Conservation (phyloP, 2,113 vertebrate species). For the Machaerirhynchus nigripectus region DNA sequence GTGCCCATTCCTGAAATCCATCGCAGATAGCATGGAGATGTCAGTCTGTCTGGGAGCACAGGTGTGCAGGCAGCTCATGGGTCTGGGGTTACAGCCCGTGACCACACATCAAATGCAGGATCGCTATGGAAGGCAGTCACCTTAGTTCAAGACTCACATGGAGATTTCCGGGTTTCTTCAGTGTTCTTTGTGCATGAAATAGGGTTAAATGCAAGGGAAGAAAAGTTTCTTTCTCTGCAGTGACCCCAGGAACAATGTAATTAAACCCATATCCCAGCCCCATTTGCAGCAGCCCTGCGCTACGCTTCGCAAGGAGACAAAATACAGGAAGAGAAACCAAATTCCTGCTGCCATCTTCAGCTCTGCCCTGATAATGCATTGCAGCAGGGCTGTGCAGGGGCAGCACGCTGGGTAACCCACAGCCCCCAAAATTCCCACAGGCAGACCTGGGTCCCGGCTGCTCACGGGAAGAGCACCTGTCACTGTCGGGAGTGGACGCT, state of each 20-base stretch:
- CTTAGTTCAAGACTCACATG: background rate
- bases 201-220: constrained; percentile 16
- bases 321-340: constrained; percentile 39
- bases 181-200: background rate
- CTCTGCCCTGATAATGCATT: constrained; percentile 33
- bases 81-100: background rate
- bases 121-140: background rate
- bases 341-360: constrained; percentile 70
- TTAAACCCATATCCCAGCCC: constrained; percentile 33
- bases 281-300: constrained; percentile 29
- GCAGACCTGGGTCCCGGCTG: background rate
- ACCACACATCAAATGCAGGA: background rate
- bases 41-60: fast-evolving
- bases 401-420: background rate
- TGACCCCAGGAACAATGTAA: constrained; percentile 46
- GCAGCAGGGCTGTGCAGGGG: background rate
- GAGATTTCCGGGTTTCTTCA: background rate
- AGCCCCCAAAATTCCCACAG: background rate
- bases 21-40: fast-evolving
- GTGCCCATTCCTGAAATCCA: background rate
- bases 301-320: background rate
- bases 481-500: fast-evolving
- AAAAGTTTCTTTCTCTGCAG: constrained; percentile 32
- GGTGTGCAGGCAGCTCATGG: background rate
- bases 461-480: fast-evolving